Evolutionary conservation across 2,113 vertebrate genomes (phyloP).

Genomic region (Arothron firmamentum): DNA sequence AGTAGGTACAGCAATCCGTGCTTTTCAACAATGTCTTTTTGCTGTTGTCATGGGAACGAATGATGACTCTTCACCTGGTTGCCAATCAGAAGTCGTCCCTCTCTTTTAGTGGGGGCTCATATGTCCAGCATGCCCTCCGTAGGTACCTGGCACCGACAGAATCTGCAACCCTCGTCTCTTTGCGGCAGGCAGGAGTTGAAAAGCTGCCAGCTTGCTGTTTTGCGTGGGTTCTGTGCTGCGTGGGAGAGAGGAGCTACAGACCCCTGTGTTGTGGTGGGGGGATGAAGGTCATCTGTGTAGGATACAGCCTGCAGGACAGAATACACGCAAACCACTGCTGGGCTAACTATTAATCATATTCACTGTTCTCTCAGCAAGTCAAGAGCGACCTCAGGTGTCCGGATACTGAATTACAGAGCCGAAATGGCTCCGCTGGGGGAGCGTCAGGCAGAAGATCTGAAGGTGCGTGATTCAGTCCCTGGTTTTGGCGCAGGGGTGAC

Average conservation of each 20-base stretch:
- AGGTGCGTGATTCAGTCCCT: not conserved
- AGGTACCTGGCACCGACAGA: conserved; percentile 9
- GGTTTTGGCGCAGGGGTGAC: no score
- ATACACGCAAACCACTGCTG: not conserved
- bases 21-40: conserved; percentile 20
- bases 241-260: conserved; percentile 41
- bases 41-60: not conserved
- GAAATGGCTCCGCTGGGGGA: not conserved
- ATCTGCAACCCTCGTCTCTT: not conserved
- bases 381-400: not conserved
- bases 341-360: not conserved
- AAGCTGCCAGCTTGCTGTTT: conserved; percentile 23
- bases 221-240: conserved; percentile 47
- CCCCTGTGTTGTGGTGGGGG: conserved; percentile 31
- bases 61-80: not conserved
- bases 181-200: not conserved
- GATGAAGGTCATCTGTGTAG: conserved; percentile 57
- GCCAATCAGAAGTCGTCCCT: not conserved
- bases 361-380: no score
- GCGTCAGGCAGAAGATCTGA: not conserved
- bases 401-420: not conserved
- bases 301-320: conserved; percentile 50
- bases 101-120: conserved; percentile 7
- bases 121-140: conserved; percentile 20
- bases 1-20: conserved; percentile 36